Conservation (phyloP, 2,797 vertebrate genomes). For the Peromyscus melanophrys region DNA sequence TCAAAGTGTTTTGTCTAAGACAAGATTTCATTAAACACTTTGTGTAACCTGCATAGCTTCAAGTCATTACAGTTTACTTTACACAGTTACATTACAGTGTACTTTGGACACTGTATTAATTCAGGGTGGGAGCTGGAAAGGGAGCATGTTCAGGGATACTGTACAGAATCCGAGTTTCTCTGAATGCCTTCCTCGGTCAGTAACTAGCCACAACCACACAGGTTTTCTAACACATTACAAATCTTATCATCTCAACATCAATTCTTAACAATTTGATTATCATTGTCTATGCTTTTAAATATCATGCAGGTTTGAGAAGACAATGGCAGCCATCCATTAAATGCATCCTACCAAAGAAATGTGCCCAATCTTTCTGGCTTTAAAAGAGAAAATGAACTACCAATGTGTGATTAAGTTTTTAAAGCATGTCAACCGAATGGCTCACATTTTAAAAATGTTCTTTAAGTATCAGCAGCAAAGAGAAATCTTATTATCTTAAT, state of each 20-base stretch:
- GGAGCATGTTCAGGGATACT: slow-evolving; percentile 69
- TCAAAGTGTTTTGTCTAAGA: slow-evolving; percentile 91
- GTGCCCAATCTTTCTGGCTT: slow-evolving; percentile 86
- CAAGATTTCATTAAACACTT: slow-evolving; percentile 93
- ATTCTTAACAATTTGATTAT: slow-evolving; percentile 91
- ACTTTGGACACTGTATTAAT: slow-evolving; percentile 85
- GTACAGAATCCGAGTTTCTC: slow-evolving; percentile 79
- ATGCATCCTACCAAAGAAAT: slow-evolving; percentile 89
- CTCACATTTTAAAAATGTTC: slow-evolving; percentile 73
- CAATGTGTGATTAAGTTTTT: slow-evolving; percentile 80
- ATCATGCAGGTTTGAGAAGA: slow-evolving; percentile 90
- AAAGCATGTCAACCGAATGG: slow-evolving; percentile 81
- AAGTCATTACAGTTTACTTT: slow-evolving; percentile 83
- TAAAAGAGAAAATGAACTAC: slow-evolving; percentile 72
- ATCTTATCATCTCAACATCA: slow-evolving; percentile 87
- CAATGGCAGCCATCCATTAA: slow-evolving; percentile 93
- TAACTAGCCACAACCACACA: slow-evolving; percentile 78
- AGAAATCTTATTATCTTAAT: slow-evolving; percentile 71
- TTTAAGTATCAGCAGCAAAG: slow-evolving; percentile 72
- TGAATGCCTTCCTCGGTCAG: slow-evolving; percentile 82
- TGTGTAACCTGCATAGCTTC: slow-evolving; percentile 91
- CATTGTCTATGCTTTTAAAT: slow-evolving; percentile 89
- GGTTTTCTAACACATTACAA: slow-evolving; percentile 79
- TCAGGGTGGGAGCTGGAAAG: slow-evolving; percentile 15
- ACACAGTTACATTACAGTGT: no score